Conservation (phyloP, 1,140 invertebrate species). For the Apis laboriosa region DNA sequence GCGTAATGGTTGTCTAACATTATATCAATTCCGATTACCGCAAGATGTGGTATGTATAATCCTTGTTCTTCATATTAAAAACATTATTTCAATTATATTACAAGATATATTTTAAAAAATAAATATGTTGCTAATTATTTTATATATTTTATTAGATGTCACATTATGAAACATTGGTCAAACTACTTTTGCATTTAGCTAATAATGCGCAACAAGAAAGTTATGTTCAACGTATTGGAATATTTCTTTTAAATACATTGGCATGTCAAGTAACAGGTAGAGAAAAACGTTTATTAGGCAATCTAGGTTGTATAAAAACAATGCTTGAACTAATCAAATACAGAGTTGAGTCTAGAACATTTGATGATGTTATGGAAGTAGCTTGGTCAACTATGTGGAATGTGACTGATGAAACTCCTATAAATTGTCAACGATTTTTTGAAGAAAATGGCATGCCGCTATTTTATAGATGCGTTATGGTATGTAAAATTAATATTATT, state of each 20-base stretch:
- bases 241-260: conserved; percentile 96
- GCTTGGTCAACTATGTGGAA: conserved; percentile 99
- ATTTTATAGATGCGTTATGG: conserved; percentile 92
- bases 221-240: conserved; percentile 96
- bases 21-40: conserved; percentile 97
- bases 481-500: conserved; percentile 72
- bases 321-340: conserved; percentile 93
- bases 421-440: conserved; percentile 95
- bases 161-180: conserved; percentile 93
- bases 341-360: conserved; percentile 86
- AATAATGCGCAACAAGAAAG: conserved; percentile 91
- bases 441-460: conserved; percentile 92
- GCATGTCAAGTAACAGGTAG: conserved; percentile 97
- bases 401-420: conserved; percentile 97
- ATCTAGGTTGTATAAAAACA: conserved; percentile 92
- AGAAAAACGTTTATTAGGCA: conserved; percentile 94
- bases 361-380: conserved; percentile 97
- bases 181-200: conserved; percentile 91
- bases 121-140: neutral
- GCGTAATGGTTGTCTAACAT: conserved; percentile 95
- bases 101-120: neutral
- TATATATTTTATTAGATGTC: conserved; percentile 80
- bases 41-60: conserved; percentile 91
- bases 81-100: neutral
- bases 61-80: conserved; percentile 8